A percentile compares a stretch with the other conserved stretches of the same genome.
Conservation (phyloP, 2,113 vertebrate genomes). For the Acinonyx jubatus region DNA sequence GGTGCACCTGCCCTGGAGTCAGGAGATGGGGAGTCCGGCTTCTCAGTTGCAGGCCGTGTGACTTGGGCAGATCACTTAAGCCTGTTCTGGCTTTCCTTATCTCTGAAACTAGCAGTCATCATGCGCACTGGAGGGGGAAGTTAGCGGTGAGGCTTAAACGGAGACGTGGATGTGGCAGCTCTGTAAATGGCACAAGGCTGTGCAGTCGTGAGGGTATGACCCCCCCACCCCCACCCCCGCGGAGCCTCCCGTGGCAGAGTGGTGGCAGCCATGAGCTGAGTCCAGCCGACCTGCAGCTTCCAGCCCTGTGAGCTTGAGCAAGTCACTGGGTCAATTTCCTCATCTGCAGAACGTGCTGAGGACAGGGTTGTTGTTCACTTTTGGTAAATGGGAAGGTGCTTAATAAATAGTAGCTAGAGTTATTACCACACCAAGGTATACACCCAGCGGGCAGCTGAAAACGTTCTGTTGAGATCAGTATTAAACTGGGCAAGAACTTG, state of each 20-base stretch:
- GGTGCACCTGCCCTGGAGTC: background rate
- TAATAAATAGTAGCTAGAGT: background rate
- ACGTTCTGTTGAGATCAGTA: background rate
- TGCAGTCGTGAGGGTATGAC: background rate
- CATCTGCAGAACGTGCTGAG: background rate
- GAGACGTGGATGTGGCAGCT: background rate
- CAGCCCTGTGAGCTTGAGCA: background rate
- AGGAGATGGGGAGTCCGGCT: background rate
- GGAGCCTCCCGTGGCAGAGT: accelerated
- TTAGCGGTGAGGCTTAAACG: background rate
- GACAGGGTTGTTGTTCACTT: background rate
- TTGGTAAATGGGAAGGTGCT: background rate
- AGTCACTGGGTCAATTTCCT: background rate
- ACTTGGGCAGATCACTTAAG: background rate
- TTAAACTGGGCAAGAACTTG: background rate
- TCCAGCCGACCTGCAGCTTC: background rate
- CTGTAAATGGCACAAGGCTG: background rate
- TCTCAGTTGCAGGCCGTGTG: background rate
- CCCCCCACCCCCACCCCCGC: too few relatives aligned
- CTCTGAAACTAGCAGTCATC: background rate
- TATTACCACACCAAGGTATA: accelerated
- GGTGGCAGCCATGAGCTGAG: background rate
- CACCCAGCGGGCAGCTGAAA: background rate
- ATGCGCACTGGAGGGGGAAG: background rate
- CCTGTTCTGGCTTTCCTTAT: background rate